These are phyloP conservation scores for Schlechtendalia chinensis DNA, from an alignment of 1,140 invertebrate genomes.

Conservation along the genomic window DNA sequence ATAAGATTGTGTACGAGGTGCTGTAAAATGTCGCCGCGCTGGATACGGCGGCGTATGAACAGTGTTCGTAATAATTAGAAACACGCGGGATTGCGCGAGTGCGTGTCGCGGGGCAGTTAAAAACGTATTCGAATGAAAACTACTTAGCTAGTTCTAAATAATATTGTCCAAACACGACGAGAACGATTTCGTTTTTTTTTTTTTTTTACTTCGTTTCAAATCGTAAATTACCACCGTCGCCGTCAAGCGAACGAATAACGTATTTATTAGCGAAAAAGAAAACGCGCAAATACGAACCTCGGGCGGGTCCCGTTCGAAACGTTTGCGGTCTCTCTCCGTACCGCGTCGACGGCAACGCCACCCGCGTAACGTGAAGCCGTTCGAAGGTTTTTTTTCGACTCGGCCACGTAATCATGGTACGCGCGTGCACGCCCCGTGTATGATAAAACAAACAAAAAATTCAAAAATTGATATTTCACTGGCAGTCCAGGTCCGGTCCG, in stretches of 20 bases:
- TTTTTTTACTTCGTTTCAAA: background rate
- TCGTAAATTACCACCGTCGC: constrained; percentile 21
- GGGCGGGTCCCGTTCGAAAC: no score
- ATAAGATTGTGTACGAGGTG: constrained; percentile 33
- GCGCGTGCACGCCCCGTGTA: no score
- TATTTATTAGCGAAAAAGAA: no score
- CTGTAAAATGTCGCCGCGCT: background rate
- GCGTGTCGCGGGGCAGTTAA: constrained; percentile 20
- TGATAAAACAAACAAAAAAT: no score
- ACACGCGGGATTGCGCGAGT: constrained; percentile 20
- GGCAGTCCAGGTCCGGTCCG: no score
- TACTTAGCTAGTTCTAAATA: constrained; percentile 28
- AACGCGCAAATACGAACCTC: no score
- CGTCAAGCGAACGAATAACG: background rate
- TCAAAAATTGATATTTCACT: no score
- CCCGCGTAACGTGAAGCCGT: no score
- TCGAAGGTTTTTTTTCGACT: no score
- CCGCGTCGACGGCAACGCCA: no score
- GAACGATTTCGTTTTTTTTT: constrained; percentile 10
- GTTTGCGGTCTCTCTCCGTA: no score
- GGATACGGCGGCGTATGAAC: background rate
- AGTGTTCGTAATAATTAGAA: constrained; percentile 33
- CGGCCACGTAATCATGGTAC: no score
- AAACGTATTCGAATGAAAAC: constrained; percentile 20
- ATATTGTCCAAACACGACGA: constrained; percentile 35